Evolutionary conservation across 2,113 vertebrate genomes (phyloP), one percentile per base, ranked within the genome.

Genomic region (Macrotus californicus): DNA sequence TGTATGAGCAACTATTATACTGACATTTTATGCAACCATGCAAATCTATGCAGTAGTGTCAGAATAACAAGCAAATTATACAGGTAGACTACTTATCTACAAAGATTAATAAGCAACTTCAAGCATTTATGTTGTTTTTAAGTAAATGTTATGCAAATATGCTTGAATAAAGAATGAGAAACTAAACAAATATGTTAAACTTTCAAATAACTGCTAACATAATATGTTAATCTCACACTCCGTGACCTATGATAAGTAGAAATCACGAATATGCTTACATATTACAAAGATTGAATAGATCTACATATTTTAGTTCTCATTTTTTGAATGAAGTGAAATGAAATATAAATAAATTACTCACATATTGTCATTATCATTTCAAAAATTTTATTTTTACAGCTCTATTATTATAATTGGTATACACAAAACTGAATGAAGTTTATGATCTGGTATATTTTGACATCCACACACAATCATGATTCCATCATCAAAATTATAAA

Each of bases 111-210:
- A 94, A 81, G 39, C 88, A 88, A 85, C 79, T 97, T 96, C 24
- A 67, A 59, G 66, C 81, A 95, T 90, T 86, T 85, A 84, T 10
- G 26, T 81, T 97, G 70, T 94, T 97, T 96, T 84, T 67, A 94
- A 96, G 87, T 95, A 94, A 96, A 95, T 96, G 85, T 95, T 96
- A 97, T 96, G 96, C 94, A 96, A 97, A 96, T 96, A 95, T 88
- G 48, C n/a, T 96, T 90, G 85, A 96, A 87, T 89, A 43, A 95
- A 92, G 81, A 97, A 94, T 87, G 87, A 95, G 95, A 94, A 94
- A 66, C 66, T 93, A 96, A 81, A 50, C 92, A 94, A 96, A 96
- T 93, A 92, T 90, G 87, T n/a, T 93, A 90, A 96, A 93, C 7
- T 94, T 96, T 93, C 84, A 95, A 82, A 89, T 88, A 92, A 73